A percentile compares a stretch with the other conserved stretches of the same genome.
Conservation (phyloP, 1,140 invertebrate genomes). For the Trypoxylus dichotomus region DNA sequence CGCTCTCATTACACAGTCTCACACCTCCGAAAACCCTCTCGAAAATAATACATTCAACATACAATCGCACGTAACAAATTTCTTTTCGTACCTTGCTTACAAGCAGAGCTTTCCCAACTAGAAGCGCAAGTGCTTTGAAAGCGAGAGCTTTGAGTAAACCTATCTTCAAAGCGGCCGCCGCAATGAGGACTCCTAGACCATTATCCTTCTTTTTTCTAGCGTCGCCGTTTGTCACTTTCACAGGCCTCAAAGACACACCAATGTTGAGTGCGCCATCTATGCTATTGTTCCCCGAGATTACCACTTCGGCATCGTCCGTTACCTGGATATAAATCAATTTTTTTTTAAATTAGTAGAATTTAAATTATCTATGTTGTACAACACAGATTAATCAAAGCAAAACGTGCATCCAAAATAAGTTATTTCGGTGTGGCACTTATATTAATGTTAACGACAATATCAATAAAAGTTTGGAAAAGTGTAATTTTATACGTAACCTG, state of each 20-base stretch:
- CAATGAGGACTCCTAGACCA: conserved; percentile 73
- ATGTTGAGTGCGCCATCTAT: conserved; percentile 71
- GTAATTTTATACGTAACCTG: too few species aligned
- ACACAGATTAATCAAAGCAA: too few species aligned
- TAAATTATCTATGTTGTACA: too few species aligned
- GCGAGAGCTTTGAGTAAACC: conserved; percentile 76
- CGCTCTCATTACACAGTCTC: too few species aligned
- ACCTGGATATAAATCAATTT: conserved; percentile 53
- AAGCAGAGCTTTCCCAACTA: conserved; percentile 80
- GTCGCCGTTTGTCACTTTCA: conserved; percentile 55
- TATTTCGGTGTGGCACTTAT: too few species aligned
- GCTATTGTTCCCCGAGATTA: conserved; percentile 69
- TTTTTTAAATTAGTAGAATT: too few species aligned
- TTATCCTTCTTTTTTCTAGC: conserved; percentile 70
- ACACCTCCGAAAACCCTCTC: too few species aligned
- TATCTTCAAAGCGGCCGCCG: conserved; percentile 75
- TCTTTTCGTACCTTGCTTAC: conserved; percentile 64
- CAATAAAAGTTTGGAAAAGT: too few species aligned
- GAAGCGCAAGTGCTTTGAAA: conserved; percentile 77
- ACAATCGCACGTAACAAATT: not conserved
- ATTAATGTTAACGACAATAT: too few species aligned
- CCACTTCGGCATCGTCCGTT: conserved; percentile 74
- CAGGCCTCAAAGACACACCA: conserved; percentile 69
- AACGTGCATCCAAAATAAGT: too few species aligned
- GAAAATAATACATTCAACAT: too few species aligned